A percentile compares a stretch with the other conserved stretches of the same genome.
These are phyloP conservation scores for Hirtodrosophila duncani DNA, from an alignment of 2,888 invertebrate genomes.

Conservation along the genomic window DNA sequence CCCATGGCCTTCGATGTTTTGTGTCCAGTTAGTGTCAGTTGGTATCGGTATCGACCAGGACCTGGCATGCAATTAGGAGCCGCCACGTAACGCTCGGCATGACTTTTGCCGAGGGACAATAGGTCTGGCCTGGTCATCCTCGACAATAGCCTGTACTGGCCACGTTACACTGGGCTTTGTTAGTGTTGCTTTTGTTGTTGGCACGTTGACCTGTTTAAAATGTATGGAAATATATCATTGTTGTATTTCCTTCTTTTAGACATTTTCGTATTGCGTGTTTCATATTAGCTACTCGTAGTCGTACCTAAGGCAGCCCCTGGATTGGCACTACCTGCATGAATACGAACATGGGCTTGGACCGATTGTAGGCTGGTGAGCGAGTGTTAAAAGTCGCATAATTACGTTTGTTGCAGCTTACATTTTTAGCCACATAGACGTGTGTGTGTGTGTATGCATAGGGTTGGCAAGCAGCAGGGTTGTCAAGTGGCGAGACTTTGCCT, in stretches of 20 bases:
- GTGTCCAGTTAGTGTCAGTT: too few species aligned
- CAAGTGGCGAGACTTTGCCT: slow-evolving; percentile 1
- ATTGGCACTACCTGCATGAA: slow-evolving; percentile 63
- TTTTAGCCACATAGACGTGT: not conserved
- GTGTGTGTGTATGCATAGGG: slow-evolving; percentile 5
- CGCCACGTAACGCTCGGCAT: slow-evolving; percentile 65
- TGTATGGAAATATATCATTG: slow-evolving; percentile 50
- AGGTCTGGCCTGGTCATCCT: slow-evolving; percentile 7
- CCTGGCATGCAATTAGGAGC: slow-evolving; percentile 60
- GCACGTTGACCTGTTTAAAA: slow-evolving; percentile 58
- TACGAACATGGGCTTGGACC: slow-evolving; percentile 28
- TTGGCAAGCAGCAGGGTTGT: slow-evolving; percentile 23
- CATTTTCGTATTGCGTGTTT: slow-evolving; percentile 60
- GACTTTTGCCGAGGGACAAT: slow-evolving; percentile 47
- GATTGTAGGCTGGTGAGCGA: slow-evolving; percentile 26
- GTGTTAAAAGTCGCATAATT: slow-evolving; percentile 69
- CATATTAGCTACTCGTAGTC: slow-evolving; percentile 15
- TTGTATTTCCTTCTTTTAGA: slow-evolving; percentile 39
- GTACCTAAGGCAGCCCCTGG: too few species aligned
- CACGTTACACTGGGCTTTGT: slow-evolving; percentile 38
- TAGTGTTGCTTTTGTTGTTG: slow-evolving; percentile 21
- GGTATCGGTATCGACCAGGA: too few species aligned
- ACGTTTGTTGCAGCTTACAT: slow-evolving; percentile 28
- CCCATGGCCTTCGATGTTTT: slow-evolving; percentile 18
- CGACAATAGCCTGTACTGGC: slow-evolving; percentile 7